Evolutionary conservation across 2,888 invertebrate genomes (phyloP).

Genomic region (Noctua pronuba): DNA sequence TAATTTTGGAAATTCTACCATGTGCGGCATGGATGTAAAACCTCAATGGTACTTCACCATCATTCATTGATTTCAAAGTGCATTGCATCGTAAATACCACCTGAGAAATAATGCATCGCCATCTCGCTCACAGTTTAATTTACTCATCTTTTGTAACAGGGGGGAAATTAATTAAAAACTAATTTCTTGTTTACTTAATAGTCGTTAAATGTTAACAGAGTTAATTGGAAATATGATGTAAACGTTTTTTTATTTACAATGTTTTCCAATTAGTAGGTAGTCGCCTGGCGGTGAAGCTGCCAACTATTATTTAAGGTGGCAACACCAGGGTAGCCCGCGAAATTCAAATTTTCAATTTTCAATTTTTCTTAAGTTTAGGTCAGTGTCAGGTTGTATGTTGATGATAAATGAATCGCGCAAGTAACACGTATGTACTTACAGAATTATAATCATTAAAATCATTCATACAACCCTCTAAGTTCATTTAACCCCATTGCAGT

Average conservation of each 20-base stretch:
- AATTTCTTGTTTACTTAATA: not conserved
- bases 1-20: not conserved
- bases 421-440: too few relatives aligned
- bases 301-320: too few relatives aligned
- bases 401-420: too few relatives aligned
- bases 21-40: too few relatives aligned
- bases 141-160: not conserved
- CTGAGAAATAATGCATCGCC: not conserved
- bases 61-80: not conserved
- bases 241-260: not conserved
- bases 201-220: not conserved
- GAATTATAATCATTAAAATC: too few relatives aligned
- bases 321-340: too few relatives aligned
- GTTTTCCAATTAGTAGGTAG: not conserved
- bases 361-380: too few relatives aligned
- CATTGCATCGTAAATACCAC: not conserved
- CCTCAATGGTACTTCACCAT: not conserved
- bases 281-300: not conserved
- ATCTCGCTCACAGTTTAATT: not conserved
- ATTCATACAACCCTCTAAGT: too few relatives aligned
- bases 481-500: too few relatives aligned
- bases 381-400: too few relatives aligned
- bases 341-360: too few relatives aligned
- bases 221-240: not conserved
- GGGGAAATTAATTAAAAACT: not conserved